Percentiles rank a stretch among this genome's conserved stretches.
phyloP scores from a whole-genome alignment of 2,797 vertebrate genomes.

The Caiman crocodilus region DNA sequence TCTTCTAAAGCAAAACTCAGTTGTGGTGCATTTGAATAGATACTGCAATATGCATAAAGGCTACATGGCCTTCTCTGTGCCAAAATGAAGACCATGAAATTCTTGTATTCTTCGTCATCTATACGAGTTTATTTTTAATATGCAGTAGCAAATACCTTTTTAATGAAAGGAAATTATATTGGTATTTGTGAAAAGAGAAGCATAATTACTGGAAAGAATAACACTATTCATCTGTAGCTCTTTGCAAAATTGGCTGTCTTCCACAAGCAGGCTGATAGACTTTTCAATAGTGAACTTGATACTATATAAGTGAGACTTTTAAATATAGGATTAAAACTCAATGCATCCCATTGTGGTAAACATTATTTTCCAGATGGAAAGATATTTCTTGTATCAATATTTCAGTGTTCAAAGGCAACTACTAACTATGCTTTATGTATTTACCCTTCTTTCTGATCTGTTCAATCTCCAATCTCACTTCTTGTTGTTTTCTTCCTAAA shows the following conservation, averaged over 20 bases:
- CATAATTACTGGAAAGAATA: conserved; percentile 40
- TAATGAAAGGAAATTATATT: conserved; percentile 29
- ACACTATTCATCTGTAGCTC: neutral
- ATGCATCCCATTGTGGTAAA: conserved; percentile 5
- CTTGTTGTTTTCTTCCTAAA: neutral
- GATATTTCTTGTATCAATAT: neutral
- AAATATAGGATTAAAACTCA: neutral
- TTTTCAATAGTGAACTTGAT: neutral
- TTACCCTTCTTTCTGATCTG: neutral
- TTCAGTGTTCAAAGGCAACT: neutral
- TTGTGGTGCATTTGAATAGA: conserved; percentile 57
- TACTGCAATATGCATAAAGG: conserved; percentile 43
- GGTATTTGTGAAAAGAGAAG: conserved; percentile 40
- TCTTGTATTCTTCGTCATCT: conserved; percentile 25
- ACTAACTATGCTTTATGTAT: neutral
- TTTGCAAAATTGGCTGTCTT: conserved; percentile 25
- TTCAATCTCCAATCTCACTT: neutral
- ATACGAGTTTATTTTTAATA: conserved; percentile 49
- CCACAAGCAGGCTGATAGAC: conserved; percentile 12
- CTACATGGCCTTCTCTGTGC: conserved; percentile 19
- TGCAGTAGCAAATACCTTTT: conserved; percentile 30
- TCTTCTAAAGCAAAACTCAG: conserved; percentile 69
- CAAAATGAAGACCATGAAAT: conserved; percentile 42
- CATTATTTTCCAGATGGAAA: neutral
- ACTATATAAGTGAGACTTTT: neutral